Evolutionary conservation across 1,140 invertebrate species (phyloP).

Genomic region (Penaeus chinensis): DNA sequence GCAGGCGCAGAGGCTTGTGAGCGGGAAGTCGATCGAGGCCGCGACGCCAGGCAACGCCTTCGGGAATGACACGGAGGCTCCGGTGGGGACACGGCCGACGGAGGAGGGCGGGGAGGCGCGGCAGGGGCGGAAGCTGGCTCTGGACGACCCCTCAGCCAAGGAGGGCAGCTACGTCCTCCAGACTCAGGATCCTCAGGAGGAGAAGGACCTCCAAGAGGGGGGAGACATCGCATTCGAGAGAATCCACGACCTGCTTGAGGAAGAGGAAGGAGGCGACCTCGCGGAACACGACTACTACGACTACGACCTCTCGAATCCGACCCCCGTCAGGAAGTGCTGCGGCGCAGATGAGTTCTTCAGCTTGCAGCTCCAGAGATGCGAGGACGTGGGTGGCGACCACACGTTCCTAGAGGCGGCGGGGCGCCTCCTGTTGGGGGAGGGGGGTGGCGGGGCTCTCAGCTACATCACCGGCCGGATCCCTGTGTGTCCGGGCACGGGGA

Average conservation of each 20-base stretch:
- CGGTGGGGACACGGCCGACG: no score
- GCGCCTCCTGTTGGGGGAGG: neutral
- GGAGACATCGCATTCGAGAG: neutral
- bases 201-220: no score
- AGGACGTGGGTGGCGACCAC: constrained; percentile 3
- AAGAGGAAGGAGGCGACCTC: neutral
- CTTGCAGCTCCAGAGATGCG: constrained; percentile 34
- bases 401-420: neutral
- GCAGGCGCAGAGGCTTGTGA: no score
- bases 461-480: neutral
- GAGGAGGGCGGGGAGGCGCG: no score
- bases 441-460: neutral
- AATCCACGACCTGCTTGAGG: neutral
- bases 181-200: no score
- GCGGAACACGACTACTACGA: neutral
- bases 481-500: neutral
- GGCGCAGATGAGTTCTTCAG: constrained; percentile 35
- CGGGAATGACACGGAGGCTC: no score
- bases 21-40: no score
- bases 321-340: constrained; percentile 42
- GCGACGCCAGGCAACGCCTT: no score
- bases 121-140: no score
- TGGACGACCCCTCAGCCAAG: no score
- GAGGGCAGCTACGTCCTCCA: no score
- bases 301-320: neutral